phyloP scores from a whole-genome alignment of 2,797 vertebrate genomes.

The Helostoma temminkii region DNA sequence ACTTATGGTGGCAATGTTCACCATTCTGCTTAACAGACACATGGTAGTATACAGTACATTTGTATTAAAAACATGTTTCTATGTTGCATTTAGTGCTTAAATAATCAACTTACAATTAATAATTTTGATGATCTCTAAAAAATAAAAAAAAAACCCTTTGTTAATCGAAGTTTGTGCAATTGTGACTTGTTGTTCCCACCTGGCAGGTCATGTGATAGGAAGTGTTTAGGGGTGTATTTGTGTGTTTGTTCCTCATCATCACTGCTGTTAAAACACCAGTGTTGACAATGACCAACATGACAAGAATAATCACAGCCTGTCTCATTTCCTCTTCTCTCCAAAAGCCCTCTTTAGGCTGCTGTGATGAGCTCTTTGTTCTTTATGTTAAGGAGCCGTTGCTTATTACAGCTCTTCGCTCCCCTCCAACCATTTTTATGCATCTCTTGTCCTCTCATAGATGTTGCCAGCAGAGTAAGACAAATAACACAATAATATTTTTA shows the following conservation, averaged over 20 bases:
- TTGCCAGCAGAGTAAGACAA: conserved; percentile 16
- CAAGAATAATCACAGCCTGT: conserved; percentile 38
- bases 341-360: conserved; percentile 27
- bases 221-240: conserved; percentile 8
- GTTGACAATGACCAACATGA: conserved; percentile 33
- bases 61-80: no score
- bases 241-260: conserved; percentile 49
- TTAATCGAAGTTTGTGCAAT: no score
- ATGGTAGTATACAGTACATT: no score
- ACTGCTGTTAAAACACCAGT: conserved; percentile 4
- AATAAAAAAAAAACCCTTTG: no score
- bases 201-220: conserved; percentile 32
- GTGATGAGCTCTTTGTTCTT: conserved; percentile 61
- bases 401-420: conserved; percentile 8
- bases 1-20: no score
- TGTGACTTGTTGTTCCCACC: neutral
- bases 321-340: conserved; percentile 35
- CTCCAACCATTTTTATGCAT: conserved; percentile 3
- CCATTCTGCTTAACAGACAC: no score
- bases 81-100: no score
- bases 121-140: no score
- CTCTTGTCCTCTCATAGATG: conserved; percentile 1
- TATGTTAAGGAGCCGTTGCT: conserved; percentile 22
- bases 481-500: no score
- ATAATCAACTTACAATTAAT: no score